Conservation (phyloP, 2,888 invertebrate genomes). For the Parnassius mnemosyne region DNA sequence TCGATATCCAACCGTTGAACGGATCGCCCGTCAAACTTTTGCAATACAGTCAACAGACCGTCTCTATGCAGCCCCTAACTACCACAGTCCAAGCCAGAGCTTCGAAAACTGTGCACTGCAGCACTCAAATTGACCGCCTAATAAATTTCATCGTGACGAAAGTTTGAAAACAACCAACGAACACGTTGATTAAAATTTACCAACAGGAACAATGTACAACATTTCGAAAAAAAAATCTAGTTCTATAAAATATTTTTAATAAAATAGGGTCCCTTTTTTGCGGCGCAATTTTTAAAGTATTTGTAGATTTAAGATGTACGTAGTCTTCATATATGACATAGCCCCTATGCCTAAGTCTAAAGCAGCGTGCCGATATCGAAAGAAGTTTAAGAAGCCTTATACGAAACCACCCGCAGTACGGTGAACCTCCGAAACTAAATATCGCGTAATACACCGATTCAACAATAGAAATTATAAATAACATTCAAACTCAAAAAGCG, state of each 20-base stretch:
- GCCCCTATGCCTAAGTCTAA: too few species aligned
- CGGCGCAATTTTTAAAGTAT: too few species aligned
- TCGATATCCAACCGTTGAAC: slow-evolving; percentile 62
- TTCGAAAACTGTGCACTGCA: slow-evolving; percentile 19
- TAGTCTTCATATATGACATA: too few species aligned
- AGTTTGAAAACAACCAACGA: slow-evolving; percentile 4
- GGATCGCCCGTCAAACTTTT: slow-evolving; percentile 70
- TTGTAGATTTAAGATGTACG: too few species aligned
- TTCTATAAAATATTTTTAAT: too few species aligned
- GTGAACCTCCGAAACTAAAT: slow-evolving; percentile 54
- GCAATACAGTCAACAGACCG: slow-evolving; percentile 47
- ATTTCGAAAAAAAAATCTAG: too few species aligned
- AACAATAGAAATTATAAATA: slow-evolving; percentile 72
- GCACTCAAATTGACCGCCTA: slow-evolving; percentile 26
- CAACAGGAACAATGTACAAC: not conserved
- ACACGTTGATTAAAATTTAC: not conserved
- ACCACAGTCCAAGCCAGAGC: slow-evolving; percentile 36
- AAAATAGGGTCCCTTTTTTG: too few species aligned
- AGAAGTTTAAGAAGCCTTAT: slow-evolving; percentile 2
- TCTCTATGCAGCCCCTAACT: slow-evolving; percentile 19
- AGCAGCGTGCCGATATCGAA: too few species aligned
- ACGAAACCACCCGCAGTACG: slow-evolving; percentile 28
- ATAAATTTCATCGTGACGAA: not conserved
- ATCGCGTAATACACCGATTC: slow-evolving; percentile 55
- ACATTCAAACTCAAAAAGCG: slow-evolving; percentile 72